Conservation (phyloP, 2,113 vertebrate species). For the Sakesphorus luctuosus region DNA sequence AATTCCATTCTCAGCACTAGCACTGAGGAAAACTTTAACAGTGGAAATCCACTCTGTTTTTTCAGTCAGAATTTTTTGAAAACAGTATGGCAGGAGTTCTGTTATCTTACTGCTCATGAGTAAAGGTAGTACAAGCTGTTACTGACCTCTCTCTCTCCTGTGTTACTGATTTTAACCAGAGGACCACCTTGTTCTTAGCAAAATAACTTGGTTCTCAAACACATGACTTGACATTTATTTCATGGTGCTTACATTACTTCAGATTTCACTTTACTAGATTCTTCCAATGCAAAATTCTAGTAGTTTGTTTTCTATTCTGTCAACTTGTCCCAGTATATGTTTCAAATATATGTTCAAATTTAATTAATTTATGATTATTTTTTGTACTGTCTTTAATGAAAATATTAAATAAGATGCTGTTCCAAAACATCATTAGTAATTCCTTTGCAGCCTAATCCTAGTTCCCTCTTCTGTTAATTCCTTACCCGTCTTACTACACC, state of each 20-base stretch:
- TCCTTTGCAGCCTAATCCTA: neutral
- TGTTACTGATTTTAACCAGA: neutral
- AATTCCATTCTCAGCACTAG: neutral
- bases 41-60: neutral
- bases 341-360: constrained; percentile 1
- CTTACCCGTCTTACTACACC: neutral
- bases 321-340: neutral
- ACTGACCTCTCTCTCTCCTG: neutral
- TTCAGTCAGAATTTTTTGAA: neutral
- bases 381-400: constrained; percentile 1
- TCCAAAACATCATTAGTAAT: neutral
- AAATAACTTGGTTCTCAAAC: neutral
- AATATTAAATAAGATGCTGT: neutral
- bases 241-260: neutral
- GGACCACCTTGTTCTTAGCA: neutral
- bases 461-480: neutral
- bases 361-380: neutral
- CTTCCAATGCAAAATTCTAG: neutral
- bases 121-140: neutral
- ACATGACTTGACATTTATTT: neutral
- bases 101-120: neutral
- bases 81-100: neutral
- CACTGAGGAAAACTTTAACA: neutral
- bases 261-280: neutral
- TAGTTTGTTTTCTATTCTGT: neutral